Evolutionary conservation across 2,888 invertebrate species (phyloP).

Genomic region (Sclerodermus sp.): DNA sequence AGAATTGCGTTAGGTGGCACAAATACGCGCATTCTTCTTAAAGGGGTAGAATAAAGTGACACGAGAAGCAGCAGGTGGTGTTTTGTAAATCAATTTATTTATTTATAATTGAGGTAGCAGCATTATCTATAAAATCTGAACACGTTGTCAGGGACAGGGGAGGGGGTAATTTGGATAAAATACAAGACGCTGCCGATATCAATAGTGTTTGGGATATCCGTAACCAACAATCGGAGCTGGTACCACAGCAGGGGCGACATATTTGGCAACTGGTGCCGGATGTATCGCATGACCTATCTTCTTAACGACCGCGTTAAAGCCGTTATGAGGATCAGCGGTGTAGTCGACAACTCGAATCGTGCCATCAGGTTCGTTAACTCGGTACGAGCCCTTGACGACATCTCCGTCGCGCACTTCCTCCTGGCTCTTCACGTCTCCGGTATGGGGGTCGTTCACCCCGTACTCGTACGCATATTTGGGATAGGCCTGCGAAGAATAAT

Average conservation of each 20-base stretch:
- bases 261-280: slow-evolving; percentile 38
- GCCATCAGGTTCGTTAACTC: slow-evolving; percentile 46
- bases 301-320: slow-evolving; percentile 48
- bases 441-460: slow-evolving; percentile 47
- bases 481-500: slow-evolving; percentile 33
- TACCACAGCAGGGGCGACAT: slow-evolving; percentile 29
- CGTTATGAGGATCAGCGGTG: slow-evolving; percentile 47
- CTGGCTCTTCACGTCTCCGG: slow-evolving; percentile 47
- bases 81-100: background rate
- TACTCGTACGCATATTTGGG: slow-evolving; percentile 47
- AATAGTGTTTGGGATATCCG: slow-evolving; percentile 32
- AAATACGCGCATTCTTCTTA: no score
- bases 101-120: background rate
- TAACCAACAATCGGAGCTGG: slow-evolving; percentile 35
- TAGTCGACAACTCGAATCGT: slow-evolving; percentile 47
- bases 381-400: slow-evolving; percentile 45
- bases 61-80: no score
- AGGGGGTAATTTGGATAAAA: background rate
- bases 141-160: background rate
- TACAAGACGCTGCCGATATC: no score
- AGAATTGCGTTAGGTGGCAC: no score
- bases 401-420: slow-evolving; percentile 46
- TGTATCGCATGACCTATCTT: slow-evolving; percentile 45
- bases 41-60: no score
- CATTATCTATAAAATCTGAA: background rate